Evolutionary conservation across 2,888 invertebrate genomes (phyloP).

Genomic region (Callyntrura sp.): DNA sequence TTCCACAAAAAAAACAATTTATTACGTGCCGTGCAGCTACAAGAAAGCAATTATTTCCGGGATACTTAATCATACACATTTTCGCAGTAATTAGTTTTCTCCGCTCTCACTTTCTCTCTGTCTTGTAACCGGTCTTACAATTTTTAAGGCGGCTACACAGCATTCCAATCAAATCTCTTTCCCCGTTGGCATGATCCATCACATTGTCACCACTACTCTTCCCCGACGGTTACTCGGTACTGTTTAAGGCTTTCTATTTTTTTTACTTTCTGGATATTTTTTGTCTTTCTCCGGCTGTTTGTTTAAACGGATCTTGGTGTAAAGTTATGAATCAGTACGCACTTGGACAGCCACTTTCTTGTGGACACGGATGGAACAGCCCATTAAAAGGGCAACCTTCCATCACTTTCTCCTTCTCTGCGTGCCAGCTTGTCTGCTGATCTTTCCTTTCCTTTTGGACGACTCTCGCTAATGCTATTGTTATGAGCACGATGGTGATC

Average conservation of each 20-base stretch:
- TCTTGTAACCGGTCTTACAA: no score
- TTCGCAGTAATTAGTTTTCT: no score
- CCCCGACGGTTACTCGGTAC: background rate
- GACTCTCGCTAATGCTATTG: constrained; percentile 29
- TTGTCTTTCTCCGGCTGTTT: background rate
- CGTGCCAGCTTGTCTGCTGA: constrained; percentile 13
- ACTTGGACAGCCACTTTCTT: background rate
- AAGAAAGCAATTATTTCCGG: no score
- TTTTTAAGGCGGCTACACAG: no score
- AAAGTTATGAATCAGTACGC: background rate
- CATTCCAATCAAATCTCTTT: no score
- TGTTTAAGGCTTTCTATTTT: background rate
- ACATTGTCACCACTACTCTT: background rate
- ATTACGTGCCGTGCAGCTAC: no score
- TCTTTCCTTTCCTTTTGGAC: background rate
- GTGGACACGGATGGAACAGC: background rate
- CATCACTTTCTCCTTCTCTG: background rate
- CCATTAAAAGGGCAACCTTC: background rate
- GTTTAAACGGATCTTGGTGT: background rate
- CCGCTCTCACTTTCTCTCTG: no score
- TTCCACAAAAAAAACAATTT: no score
- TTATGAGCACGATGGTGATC: constrained; percentile 27
- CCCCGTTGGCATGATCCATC: background rate
- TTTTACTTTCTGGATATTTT: no score
- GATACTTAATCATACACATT: no score